These are phyloP conservation scores for Scytalopus superciliaris DNA, from an alignment of 2,113 vertebrate species.

Conservation along the genomic window DNA sequence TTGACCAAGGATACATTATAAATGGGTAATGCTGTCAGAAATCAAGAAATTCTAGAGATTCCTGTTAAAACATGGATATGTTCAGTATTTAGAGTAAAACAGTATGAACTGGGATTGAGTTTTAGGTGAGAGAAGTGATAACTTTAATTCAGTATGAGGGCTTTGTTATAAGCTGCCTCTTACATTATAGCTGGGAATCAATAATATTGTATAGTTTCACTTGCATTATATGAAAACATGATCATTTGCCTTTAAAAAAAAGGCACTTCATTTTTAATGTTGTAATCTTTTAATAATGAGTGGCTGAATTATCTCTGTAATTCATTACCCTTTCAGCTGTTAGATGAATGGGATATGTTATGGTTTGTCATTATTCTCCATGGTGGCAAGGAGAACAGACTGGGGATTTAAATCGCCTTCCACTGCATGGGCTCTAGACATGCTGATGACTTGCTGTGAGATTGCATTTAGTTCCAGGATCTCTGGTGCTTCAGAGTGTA, in stretches of 20 bases:
- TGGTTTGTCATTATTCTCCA: slow-evolving; percentile 66
- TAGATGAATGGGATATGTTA: slow-evolving; percentile 63
- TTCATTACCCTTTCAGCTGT: slow-evolving; percentile 62
- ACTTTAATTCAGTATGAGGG: neutral
- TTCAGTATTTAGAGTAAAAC: neutral
- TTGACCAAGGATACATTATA: neutral
- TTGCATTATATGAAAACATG: neutral
- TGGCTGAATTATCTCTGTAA: slow-evolving; percentile 62
- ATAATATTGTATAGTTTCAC: neutral
- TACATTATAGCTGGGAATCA: neutral
- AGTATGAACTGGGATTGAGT: neutral
- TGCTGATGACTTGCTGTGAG: slow-evolving; percentile 54
- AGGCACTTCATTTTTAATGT: slow-evolving; percentile 37
- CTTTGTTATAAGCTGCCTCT: neutral
- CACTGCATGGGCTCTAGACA: slow-evolving; percentile 19
- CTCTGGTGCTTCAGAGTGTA: slow-evolving; percentile 25
- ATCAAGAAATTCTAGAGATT: neutral
- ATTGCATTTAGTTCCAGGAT: slow-evolving; percentile 54
- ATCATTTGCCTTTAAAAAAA: slow-evolving; percentile 19
- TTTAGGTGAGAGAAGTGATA: neutral
- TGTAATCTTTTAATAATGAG: slow-evolving; percentile 64
- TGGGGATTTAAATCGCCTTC: slow-evolving; percentile 61
- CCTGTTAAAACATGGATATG: neutral
- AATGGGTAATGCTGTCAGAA: neutral
- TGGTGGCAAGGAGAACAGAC: slow-evolving; percentile 33